Base-by-base conservation (phyloP, 2,797 vertebrate species). In the Pseudochromis fuscus region DNA sequence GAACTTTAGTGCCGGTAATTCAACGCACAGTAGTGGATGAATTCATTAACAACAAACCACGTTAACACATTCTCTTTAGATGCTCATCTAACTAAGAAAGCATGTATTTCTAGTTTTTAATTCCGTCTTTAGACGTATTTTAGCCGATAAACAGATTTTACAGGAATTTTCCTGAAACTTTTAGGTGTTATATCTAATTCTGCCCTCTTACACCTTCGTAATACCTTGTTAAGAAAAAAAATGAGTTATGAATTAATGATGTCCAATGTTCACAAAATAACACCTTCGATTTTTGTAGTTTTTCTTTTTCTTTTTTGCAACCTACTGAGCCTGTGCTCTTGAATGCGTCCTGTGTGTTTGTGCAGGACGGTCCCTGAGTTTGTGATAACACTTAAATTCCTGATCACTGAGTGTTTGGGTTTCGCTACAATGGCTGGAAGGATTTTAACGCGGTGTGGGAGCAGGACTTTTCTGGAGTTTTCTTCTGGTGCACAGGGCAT, bases 371-470 rank as follows among this genome's bases (percentile, higher is more conserved):
- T 33, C 2, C 10, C 13, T 13, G n/a, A 50, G 7, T 57, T 19
- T 19, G 16, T 7, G 23, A 33, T 4, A 21, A 1, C 2, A 2
- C 7, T 3, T 0, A 11, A 0, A 7, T 8, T 12, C 5, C 6
- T 7, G 40, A 1, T 18, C 35, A 2, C 2, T 51, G 4, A 25
- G 0, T 0, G 2, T 31, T 4, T 30, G 48, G 18, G 15, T 3
- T 1, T 3, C 8, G 24, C 4, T 1, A n/a, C 4, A 0, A 93
- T 92, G 92, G 66, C 88, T 0, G 64, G 64, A 0, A 18, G 49
- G 0, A 8, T 42, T 3, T 8, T 81, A 0, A 21, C 51, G 0
- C 81, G 80, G 5, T 44, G 46, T 40, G 16, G 69, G 44, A 77
- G 37, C 57, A 80, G 82, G 27, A 64, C 66, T 51, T 50, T 83